phyloP scores from a whole-genome alignment of 2,113 vertebrate species.

The Sinocyclocheilus maitianheensis region DNA sequence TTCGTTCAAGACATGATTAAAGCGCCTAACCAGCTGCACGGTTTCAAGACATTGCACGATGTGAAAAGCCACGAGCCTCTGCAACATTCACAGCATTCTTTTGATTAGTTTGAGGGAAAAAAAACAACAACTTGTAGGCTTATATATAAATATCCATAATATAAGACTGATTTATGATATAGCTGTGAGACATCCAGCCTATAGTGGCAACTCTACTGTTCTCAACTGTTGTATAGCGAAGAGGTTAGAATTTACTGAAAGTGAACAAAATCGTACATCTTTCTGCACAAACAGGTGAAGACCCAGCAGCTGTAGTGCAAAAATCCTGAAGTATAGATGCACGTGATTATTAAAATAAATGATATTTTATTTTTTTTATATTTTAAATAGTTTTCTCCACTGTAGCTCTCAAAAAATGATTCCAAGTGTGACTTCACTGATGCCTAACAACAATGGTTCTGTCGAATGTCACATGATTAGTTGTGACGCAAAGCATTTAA shows the following conservation, averaged over 20 bases:
- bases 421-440: not conserved
- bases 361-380: too few species aligned
- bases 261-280: too few species aligned
- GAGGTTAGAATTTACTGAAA: too few species aligned
- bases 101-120: slow-evolving; percentile 36
- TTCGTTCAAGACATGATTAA: slow-evolving; percentile 57
- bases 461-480: not conserved
- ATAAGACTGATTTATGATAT: slow-evolving; percentile 5
- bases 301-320: too few species aligned
- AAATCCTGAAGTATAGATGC: too few species aligned
- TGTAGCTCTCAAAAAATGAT: not conserved
- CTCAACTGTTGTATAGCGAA: too few species aligned
- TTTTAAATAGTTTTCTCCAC: not conserved
- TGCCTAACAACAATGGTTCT: not conserved
- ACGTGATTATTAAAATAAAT: too few species aligned
- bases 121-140: not conserved
- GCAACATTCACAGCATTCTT: slow-evolving; percentile 21
- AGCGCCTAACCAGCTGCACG: slow-evolving; percentile 38
- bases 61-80: slow-evolving; percentile 5
- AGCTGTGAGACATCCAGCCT: not conserved
- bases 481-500: not conserved
- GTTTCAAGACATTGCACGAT: not conserved
- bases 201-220: not conserved
- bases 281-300: too few species aligned
- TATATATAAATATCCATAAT: slow-evolving; percentile 35